A percentile compares a stretch with the other conserved stretches of the same genome.
Evolutionary conservation across 2,888 invertebrate genomes (phyloP).

Genomic region (Aethes cnicana): DNA sequence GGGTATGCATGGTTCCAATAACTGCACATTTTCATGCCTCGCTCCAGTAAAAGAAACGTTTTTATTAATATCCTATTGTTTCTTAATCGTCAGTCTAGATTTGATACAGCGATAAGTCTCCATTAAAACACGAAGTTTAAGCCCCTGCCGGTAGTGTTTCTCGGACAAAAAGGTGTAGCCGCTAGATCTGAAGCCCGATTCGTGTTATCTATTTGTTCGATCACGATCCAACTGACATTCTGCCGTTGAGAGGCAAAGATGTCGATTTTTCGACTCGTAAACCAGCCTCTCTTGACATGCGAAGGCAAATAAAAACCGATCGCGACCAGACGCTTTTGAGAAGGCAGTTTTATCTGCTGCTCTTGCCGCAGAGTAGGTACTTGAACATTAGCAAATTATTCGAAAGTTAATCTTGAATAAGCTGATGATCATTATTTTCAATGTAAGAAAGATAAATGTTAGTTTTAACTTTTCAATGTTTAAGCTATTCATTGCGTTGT

Average conservation of each 20-base stretch:
- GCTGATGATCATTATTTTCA: conserved; percentile 39
- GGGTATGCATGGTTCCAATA: conserved; percentile 5
- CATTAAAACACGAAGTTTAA: conserved; percentile 70
- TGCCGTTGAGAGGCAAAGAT: conserved; percentile 49
- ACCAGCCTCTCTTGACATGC: conserved; percentile 48
- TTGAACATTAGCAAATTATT: conserved; percentile 34
- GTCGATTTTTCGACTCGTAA: conserved; percentile 63
- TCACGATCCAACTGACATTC: conserved; percentile 62
- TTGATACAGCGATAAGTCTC: conserved; percentile 71
- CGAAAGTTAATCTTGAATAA: conserved; percentile 51
- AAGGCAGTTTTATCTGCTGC: background rate
- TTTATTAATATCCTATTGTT: conserved; percentile 79
- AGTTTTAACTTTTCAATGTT: conserved; percentile 65
- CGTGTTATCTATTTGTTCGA: conserved; percentile 60
- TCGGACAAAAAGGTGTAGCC: conserved; percentile 57
- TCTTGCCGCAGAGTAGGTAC: background rate
- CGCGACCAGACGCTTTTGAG: conserved; percentile 50
- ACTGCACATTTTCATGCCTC: conserved; percentile 58
- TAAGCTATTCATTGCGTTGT: conserved; percentile 52
- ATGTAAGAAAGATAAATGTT: conserved; percentile 49
- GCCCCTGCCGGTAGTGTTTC: conserved; percentile 60
- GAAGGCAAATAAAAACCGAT: conserved; percentile 52
- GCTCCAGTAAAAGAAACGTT: conserved; percentile 58
- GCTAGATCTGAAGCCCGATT: conserved; percentile 65
- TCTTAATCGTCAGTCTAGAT: conserved; percentile 71